Percentiles rank a stretch among this genome's conserved stretches.
These are phyloP conservation scores for Monochamus saltuarius DNA, from an alignment of 1,140 invertebrate genomes.

Conservation along the genomic window DNA sequence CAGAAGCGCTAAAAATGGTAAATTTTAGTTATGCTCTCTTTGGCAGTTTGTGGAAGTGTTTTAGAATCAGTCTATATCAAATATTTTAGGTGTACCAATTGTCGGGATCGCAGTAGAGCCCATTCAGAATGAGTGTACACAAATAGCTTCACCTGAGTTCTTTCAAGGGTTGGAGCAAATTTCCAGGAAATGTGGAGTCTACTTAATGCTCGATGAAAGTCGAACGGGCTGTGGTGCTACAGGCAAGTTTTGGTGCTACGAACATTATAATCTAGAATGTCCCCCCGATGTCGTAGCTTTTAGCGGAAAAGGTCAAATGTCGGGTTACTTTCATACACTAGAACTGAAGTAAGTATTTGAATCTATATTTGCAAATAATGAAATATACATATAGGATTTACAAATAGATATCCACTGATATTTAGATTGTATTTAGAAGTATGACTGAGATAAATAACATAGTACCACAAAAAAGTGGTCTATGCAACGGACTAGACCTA, in stretches of 20 bases:
- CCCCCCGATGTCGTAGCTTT: conserved; percentile 95
- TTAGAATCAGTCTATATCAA: not conserved
- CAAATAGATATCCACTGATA: too few species aligned
- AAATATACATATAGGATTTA: too few species aligned
- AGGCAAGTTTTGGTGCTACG: conserved; percentile 97
- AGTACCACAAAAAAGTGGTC: too few species aligned
- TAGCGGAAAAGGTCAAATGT: conserved; percentile 96
- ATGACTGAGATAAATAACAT: too few species aligned
- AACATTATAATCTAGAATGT: conserved; percentile 82
- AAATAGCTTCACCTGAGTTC: conserved; percentile 89
- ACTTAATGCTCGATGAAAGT: conserved; percentile 91
- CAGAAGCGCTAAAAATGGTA: conserved; percentile 69
- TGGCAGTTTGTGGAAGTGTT: not conserved
- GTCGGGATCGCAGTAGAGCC: conserved; percentile 97
- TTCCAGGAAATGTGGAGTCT: conserved; percentile 65
- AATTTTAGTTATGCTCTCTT: conserved; percentile 19
- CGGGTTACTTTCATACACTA: conserved; percentile 85
- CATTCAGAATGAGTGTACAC: conserved; percentile 97
- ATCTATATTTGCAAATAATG: not conserved
- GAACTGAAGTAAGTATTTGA: conserved; percentile 69
- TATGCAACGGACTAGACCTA: too few species aligned
- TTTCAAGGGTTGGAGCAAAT: conserved; percentile 81
- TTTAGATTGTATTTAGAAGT: too few species aligned
- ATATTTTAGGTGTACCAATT: conserved; percentile 61
- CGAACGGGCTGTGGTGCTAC: conserved; percentile 96